Evolutionary conservation across 2,113 vertebrate genomes (phyloP).

Genomic region (Thalassarche chlororhynchos): DNA sequence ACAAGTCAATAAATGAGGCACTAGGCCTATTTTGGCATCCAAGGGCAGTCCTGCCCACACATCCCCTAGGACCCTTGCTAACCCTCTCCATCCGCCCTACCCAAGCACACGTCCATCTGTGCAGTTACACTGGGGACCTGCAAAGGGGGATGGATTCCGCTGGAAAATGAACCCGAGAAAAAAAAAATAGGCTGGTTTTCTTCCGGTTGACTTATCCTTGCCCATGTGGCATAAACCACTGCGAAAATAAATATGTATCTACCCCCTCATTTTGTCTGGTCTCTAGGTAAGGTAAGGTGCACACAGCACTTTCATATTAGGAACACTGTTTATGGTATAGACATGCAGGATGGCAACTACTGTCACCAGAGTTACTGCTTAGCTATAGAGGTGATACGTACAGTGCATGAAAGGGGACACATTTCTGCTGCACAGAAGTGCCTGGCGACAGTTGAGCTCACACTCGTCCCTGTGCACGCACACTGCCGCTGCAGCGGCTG

Average conservation of each 20-base stretch:
- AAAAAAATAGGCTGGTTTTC: background rate
- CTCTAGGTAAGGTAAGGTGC: background rate
- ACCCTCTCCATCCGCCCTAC: background rate
- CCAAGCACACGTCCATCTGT: background rate
- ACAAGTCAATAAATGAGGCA: background rate
- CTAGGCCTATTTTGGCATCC: background rate
- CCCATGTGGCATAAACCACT: background rate
- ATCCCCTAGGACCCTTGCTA: background rate
- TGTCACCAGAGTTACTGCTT: background rate
- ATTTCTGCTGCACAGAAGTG: background rate
- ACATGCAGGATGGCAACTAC: background rate
- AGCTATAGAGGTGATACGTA: background rate
- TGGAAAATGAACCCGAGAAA: background rate
- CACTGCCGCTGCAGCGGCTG: background rate
- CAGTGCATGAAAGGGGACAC: background rate
- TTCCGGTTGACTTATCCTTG: background rate
- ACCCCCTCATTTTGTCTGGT: background rate
- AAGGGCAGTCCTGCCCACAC: background rate
- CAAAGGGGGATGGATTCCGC: background rate
- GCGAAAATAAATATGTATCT: background rate
- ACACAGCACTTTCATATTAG: background rate
- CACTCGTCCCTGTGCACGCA: background rate
- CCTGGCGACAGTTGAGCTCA: background rate
- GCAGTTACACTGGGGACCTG: background rate
- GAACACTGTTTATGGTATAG: background rate